Evolutionary conservation across 2,888 invertebrate species (phyloP), one percentile per base, ranked within the genome.

Genomic region (Ophion ventricosus): DNA sequence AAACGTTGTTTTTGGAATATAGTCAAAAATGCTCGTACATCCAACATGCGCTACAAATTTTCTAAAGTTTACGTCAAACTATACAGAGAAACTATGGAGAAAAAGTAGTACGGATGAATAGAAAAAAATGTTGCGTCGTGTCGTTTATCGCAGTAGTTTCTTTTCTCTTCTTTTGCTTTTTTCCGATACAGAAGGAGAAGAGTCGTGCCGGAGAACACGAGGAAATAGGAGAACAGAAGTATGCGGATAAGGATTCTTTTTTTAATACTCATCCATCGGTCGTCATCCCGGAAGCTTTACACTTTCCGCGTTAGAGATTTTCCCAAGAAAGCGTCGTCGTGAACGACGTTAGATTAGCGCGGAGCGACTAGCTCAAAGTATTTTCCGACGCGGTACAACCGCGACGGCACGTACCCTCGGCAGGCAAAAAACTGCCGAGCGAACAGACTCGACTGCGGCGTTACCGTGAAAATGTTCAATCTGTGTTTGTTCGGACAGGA

Each of bases 31-130:
- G 89, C 88, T 89, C 91, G 91, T 92, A 92, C 93, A 90, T 89
- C 89, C 89, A 89, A 90, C 93, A 92, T 93, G 93, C 93, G 88
- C 90, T 91, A 91, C 88, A 86, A 88, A 73, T 75, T 64, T 88
- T 90, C 88, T 90, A 91, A 87, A 89, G 84, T 88, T 76, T 74
- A 86, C 81, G 76, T 49, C 61, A 61, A 84, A 83, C 77, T 86
- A 83, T 73, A 80, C 57, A 85, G 74, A 78, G 57, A 84, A 73
- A 82, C 77, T 83, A 61, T 40, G 69, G 49, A 83, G 74, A 69
- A 82, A 82, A 67, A 83, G 40, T 72, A 74, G 78, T 84, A 88
- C 85, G 73, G 54, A 85, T 79, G 84, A 86, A 49, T 49, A 11
- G 17, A 14, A 49, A 43, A 43, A 43, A 49, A 35, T n/a, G n/a